Evolutionary conservation across 1,140 invertebrate species (phyloP).

Genomic region (Cataglyphis hispanica): DNA sequence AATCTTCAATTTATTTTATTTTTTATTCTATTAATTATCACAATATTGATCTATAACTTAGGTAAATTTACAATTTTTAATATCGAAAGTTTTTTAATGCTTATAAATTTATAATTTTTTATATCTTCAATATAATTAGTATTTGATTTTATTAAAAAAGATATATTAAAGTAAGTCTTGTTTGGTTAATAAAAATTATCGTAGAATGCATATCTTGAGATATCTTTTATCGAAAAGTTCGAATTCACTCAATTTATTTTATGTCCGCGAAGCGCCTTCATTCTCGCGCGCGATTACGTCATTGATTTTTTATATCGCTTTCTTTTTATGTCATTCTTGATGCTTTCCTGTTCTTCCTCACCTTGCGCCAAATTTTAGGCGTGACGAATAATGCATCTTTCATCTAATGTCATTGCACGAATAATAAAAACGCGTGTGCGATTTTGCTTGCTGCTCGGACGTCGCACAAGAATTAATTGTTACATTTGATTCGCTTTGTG

Average conservation of each 20-base stretch:
- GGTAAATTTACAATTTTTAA: neutral
- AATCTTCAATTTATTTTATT: neutral
- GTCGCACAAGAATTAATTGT: conserved; percentile 15
- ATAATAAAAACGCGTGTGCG: neutral
- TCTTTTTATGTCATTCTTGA: no score
- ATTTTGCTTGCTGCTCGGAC: conserved; percentile 24
- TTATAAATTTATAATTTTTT: no score
- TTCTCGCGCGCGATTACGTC: conserved; percentile 4
- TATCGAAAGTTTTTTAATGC: neutral
- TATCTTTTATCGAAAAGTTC: conserved; percentile 26
- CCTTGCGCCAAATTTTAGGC: neutral
- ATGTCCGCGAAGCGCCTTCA: neutral
- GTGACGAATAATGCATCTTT: conserved; percentile 62
- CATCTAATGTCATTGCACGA: conserved; percentile 28
- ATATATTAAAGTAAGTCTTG: neutral
- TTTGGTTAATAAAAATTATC: neutral
- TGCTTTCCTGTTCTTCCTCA: neutral
- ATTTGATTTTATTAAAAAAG: neutral
- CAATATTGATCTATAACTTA: conserved; percentile 1
- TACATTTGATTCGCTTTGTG: conserved; percentile 9
- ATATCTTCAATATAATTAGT: no score
- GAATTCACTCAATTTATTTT: conserved; percentile 33
- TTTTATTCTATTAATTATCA: neutral
- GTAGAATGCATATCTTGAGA: neutral
- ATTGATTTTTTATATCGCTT: neutral